Conservation (phyloP, 2,888 invertebrate genomes). For the Melolontha melolontha region DNA sequence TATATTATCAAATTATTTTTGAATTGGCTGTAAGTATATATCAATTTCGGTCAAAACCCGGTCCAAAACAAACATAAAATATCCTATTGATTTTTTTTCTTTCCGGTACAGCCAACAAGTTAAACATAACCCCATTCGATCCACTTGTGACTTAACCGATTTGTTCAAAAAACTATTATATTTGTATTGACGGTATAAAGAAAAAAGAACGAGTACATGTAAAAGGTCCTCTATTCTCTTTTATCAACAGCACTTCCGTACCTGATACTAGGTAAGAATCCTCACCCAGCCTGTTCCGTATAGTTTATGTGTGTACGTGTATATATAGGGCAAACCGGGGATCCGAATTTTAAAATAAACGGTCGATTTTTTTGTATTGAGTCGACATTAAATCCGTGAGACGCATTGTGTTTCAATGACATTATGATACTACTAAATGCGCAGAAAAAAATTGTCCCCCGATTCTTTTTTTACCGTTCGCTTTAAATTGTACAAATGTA, state of each 20-base stretch:
- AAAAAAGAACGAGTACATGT: constrained; percentile 39
- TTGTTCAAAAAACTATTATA: constrained; percentile 63
- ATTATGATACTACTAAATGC: constrained; percentile 58
- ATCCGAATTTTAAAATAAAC: constrained; percentile 32
- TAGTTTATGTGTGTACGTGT: not conserved
- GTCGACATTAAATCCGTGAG: constrained; percentile 57
- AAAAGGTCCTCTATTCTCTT: constrained; percentile 55
- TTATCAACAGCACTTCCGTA: constrained; percentile 46
- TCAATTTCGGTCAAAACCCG: constrained; percentile 26
- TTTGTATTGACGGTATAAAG: constrained; percentile 57
- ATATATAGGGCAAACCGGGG: not conserved
- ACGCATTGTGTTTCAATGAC: constrained; percentile 62
- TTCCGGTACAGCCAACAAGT: constrained; percentile 48
- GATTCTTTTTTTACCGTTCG: constrained; percentile 49
- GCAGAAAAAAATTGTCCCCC: constrained; percentile 57
- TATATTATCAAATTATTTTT: not conserved
- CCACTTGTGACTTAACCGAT: constrained; percentile 63
- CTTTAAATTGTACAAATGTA: constrained; percentile 56
- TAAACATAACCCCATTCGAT: constrained; percentile 58
- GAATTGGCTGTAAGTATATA: constrained; percentile 22
- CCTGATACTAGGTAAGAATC: constrained; percentile 40
- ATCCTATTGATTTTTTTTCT: constrained; percentile 34
- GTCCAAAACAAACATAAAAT: constrained; percentile 41
- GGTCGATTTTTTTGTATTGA: constrained; percentile 27
- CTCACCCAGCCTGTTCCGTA: not conserved